A percentile compares a stretch with the other conserved stretches of the same genome.
These are phyloP conservation scores for Odontomyia ornata DNA, from an alignment of 2,888 invertebrate species.

Conservation along the genomic window DNA sequence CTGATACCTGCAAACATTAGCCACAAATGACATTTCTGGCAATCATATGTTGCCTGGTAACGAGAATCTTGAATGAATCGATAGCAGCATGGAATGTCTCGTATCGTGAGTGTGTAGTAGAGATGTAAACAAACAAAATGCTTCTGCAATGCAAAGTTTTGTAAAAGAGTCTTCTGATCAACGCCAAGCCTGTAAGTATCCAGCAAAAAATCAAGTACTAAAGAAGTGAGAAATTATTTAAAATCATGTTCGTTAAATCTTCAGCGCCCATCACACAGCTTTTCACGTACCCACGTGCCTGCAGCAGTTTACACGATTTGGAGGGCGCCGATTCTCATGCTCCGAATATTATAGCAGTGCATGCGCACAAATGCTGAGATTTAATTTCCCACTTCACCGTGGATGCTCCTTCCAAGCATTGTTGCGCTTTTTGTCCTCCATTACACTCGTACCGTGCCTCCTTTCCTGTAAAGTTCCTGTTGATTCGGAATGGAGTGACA, in stretches of 20 bases:
- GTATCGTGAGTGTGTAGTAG: no score
- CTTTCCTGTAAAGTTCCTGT: not conserved
- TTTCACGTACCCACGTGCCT: no score
- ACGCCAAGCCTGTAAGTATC: no score
- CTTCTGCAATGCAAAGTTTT: no score
- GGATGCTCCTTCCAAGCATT: not conserved
- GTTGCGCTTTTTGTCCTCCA: not conserved
- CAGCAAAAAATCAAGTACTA: no score
- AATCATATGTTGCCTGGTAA: not conserved
- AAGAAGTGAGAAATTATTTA: no score
- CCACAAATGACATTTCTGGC: not conserved
- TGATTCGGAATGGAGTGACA: not conserved
- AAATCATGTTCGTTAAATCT: no score
- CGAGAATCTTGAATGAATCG: constrained; percentile 5
- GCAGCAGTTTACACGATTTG: not conserved
- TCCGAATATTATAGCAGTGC: not conserved
- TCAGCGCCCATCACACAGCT: no score
- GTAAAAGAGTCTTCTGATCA: no score
- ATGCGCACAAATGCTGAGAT: not conserved
- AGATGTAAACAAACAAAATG: no score
- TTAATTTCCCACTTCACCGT: not conserved
- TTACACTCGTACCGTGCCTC: not conserved
- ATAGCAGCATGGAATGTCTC: no score
- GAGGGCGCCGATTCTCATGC: not conserved
- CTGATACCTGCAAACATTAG: not conserved